Evolutionary conservation across 2,888 invertebrate genomes (phyloP).

Genomic region (Platynereis dumerilii): DNA sequence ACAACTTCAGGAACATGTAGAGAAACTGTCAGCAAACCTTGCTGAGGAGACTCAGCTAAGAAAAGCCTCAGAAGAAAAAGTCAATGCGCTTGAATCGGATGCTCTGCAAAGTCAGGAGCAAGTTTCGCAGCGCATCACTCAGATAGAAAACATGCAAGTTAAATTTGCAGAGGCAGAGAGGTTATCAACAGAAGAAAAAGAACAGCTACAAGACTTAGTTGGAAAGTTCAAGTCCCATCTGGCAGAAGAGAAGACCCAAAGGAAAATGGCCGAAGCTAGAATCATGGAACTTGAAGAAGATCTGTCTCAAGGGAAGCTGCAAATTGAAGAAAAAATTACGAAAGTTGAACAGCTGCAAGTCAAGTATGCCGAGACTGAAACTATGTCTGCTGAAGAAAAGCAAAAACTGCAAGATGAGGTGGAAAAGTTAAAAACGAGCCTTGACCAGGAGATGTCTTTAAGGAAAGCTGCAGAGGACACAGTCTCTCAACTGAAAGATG

Average conservation of each 20-base stretch:
- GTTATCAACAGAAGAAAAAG: not conserved
- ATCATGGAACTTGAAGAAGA: no score
- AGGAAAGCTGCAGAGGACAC: not conserved
- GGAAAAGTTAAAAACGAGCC: not conserved
- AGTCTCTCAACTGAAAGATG: not conserved
- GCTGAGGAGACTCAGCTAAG: not conserved
- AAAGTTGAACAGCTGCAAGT: constrained; percentile 7
- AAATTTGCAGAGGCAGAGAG: not conserved
- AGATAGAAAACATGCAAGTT: not conserved
- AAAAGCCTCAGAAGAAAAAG: not conserved
- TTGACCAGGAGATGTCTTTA: not conserved
- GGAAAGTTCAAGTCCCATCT: not conserved
- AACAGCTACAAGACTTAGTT: not conserved
- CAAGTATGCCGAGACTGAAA: not conserved
- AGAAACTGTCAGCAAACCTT: not conserved
- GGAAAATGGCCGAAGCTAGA: not conserved
- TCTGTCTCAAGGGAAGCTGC: not conserved
- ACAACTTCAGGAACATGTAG: not conserved
- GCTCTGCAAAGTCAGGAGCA: no score
- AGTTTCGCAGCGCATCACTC: not conserved
- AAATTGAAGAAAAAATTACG: not conserved
- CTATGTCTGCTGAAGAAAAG: not conserved
- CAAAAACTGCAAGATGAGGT: not conserved
- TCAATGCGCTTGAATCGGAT: no score
- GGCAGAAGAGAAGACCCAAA: not conserved